Percentiles rank a stretch among this genome's conserved stretches.
Evolutionary conservation across 2,113 vertebrate species (phyloP).

Genomic region (Physeter macrocephalus): DNA sequence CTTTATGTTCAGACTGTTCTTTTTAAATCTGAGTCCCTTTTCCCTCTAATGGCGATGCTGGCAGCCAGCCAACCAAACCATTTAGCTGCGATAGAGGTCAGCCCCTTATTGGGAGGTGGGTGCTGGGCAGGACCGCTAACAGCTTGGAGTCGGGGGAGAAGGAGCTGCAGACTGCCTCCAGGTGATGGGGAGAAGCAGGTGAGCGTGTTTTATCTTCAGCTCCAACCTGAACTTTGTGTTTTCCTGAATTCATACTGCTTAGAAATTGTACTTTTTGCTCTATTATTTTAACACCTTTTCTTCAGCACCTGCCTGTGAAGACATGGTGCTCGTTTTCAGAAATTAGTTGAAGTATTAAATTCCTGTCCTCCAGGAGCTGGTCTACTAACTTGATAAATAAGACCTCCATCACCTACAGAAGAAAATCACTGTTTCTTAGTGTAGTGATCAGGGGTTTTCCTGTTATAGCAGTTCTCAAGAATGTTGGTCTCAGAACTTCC

Average conservation of each 20-base stretch:
- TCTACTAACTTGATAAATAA: neutral
- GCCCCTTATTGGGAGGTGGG: neutral
- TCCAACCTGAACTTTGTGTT: neutral
- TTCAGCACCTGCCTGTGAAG: neutral
- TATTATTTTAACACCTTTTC: neutral
- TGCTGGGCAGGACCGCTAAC: neutral
- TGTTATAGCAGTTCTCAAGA: neutral
- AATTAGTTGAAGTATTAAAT: neutral
- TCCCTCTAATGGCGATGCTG: neutral
- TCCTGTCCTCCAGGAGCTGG: neutral
- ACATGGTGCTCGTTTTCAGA: neutral
- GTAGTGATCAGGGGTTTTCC: neutral
- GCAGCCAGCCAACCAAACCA: neutral
- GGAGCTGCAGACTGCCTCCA: neutral
- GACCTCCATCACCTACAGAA: neutral
- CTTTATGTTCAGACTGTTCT: neutral
- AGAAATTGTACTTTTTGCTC: neutral
- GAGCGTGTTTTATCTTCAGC: neutral
- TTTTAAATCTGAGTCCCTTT: neutral
- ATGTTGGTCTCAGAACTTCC: neutral
- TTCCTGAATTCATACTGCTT: neutral
- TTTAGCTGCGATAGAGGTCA: neutral
- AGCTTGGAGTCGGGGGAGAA: neutral
- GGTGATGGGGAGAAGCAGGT: neutral
- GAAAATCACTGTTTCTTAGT: neutral